phyloP scores from a whole-genome alignment of 1,140 invertebrate genomes.

The Drosophila nasuta region DNA sequence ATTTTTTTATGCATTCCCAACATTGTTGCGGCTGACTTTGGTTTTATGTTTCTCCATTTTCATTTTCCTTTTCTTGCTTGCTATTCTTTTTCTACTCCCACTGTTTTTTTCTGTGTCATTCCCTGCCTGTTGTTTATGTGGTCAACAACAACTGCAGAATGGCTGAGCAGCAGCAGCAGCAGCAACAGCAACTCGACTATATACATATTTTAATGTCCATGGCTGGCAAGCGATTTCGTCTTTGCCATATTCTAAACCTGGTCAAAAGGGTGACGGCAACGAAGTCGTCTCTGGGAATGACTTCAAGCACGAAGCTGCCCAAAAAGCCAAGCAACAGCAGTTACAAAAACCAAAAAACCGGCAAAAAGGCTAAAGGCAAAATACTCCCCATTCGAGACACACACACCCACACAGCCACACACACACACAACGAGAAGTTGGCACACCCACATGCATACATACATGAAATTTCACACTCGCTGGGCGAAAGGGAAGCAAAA shows the following conservation, averaged over 20 bases:
- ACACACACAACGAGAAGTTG: conserved; percentile 3
- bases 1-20: conserved; percentile 47
- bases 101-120: conserved; percentile 10
- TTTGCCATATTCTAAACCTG: conserved; percentile 33
- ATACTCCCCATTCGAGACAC: conserved; percentile 33
- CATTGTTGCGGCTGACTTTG: conserved; percentile 62
- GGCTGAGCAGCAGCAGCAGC: neutral
- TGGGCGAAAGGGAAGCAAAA: conserved; percentile 27
- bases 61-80: conserved; percentile 7
- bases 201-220: conserved; percentile 55
- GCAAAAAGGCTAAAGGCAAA: conserved; percentile 70
- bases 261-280: conserved; percentile 54
- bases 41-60: conserved; percentile 44
- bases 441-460: conserved; percentile 17
- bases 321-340: conserved; percentile 51
- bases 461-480: conserved; percentile 78
- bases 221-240: conserved; percentile 34
- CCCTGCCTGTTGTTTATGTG: conserved; percentile 40
- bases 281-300: conserved; percentile 30
- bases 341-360: conserved; percentile 58
- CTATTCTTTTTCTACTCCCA: neutral
- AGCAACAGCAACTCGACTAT: conserved; percentile 40
- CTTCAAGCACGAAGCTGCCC: conserved; percentile 39
- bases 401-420: conserved; percentile 5
- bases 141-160: conserved; percentile 19